These are phyloP conservation scores for Salvelinus namaycush DNA, from an alignment of 2,113 vertebrate species.

Conservation along the genomic window DNA sequence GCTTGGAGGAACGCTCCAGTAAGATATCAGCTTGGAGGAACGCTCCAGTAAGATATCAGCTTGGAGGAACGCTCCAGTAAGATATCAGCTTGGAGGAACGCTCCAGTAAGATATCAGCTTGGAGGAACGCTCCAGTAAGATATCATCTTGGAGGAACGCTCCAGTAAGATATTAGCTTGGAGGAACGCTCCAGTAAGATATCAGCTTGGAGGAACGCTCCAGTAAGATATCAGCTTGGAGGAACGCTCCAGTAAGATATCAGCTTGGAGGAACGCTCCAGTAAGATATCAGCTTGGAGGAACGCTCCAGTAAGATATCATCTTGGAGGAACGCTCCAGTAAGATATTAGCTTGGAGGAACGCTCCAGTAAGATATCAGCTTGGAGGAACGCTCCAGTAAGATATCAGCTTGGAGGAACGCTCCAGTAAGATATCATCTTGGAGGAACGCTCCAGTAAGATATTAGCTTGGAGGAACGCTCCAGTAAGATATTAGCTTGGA, in stretches of 20 bases:
- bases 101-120: neutral
- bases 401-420: no score
- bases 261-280: neutral
- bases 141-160: neutral
- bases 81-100: neutral
- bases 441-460: no score
- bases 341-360: neutral
- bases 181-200: neutral
- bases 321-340: neutral
- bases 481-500: no score
- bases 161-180: neutral
- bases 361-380: no score
- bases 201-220: neutral
- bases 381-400: no score
- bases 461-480: no score
- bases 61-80: neutral
- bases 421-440: no score
- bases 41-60: neutral
- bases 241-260: neutral
- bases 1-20: neutral
- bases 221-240: neutral
- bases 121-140: neutral
- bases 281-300: neutral
- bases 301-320: neutral
- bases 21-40: neutral